Percentiles rank a stretch among this genome's conserved stretches.
phyloP scores from a whole-genome alignment of 2,888 invertebrate genomes.

The Cartodere bifasciata region DNA sequence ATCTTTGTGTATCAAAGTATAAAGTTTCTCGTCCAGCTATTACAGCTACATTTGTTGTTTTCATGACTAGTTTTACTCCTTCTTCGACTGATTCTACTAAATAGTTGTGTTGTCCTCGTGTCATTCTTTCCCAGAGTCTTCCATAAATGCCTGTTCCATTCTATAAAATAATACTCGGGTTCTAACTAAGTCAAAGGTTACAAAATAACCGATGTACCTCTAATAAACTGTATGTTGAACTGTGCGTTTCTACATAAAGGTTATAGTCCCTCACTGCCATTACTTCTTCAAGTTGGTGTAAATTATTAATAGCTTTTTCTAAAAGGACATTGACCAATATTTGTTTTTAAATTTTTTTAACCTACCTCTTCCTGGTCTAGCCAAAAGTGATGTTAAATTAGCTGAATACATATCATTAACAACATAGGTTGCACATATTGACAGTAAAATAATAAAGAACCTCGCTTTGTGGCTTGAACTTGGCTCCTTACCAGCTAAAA shows the following conservation, averaged over 20 bases:
- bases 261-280: constrained; percentile 52
- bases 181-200: no score
- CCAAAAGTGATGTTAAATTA: constrained; percentile 60
- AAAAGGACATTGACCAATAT: constrained; percentile 14
- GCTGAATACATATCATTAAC: constrained; percentile 70
- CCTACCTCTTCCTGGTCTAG: constrained; percentile 50
- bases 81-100: constrained; percentile 58
- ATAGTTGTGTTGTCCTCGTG: constrained; percentile 34
- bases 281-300: constrained; percentile 50
- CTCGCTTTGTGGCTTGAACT: constrained; percentile 53
- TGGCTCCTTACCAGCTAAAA: constrained; percentile 43
- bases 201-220: constrained; percentile 41
- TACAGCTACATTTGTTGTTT: constrained; percentile 48
- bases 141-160: constrained; percentile 66
- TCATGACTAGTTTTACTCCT: constrained; percentile 52
- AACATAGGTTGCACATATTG: constrained; percentile 64
- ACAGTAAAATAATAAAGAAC: constrained; percentile 54
- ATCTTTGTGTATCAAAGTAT: constrained; percentile 61
- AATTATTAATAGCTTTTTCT: constrained; percentile 55
- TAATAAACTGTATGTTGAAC: constrained; percentile 56
- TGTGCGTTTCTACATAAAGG: constrained; percentile 58
- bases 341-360: no score
- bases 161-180: constrained; percentile 32
- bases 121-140: constrained; percentile 54
- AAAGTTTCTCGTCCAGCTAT: constrained; percentile 64